These are phyloP conservation scores for Eristalis pertinax DNA, from an alignment of 2,888 invertebrate genomes.

Conservation along the genomic window DNA sequence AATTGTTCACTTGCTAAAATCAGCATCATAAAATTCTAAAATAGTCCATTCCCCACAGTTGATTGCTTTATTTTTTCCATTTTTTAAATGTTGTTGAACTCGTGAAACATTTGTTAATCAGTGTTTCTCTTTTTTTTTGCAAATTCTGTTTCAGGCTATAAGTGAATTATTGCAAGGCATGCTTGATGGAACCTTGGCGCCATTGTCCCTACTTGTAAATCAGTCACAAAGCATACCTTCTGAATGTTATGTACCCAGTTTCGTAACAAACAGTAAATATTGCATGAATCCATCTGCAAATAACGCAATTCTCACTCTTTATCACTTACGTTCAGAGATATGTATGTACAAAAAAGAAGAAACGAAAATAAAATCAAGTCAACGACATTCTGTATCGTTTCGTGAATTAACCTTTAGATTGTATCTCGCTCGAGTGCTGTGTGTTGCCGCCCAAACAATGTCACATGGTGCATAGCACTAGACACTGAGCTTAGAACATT, in stretches of 20 bases:
- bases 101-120: neutral
- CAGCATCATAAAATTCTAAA: neutral
- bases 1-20: neutral
- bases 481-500: constrained; percentile 15
- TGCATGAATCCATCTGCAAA: neutral
- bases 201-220: neutral
- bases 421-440: neutral
- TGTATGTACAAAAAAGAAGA: neutral
- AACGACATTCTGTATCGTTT: constrained; percentile 11
- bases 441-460: constrained; percentile 10
- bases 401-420: constrained; percentile 39
- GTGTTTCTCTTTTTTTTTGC: neutral
- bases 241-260: neutral
- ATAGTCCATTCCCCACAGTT: neutral
- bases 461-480: constrained; percentile 5
- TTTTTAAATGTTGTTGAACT: constrained; percentile 21
- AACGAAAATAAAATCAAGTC: constrained; percentile 7
- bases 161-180: neutral
- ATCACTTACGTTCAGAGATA: neutral
- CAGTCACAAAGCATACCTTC: neutral
- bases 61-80: neutral
- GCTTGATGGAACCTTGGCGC: neutral
- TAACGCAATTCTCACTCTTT: neutral
- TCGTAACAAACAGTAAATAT: neutral
- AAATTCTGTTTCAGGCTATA: neutral